These are phyloP conservation scores for Paralvinella palmiformis DNA, from an alignment of 1,140 invertebrate genomes.

Conservation along the genomic window DNA sequence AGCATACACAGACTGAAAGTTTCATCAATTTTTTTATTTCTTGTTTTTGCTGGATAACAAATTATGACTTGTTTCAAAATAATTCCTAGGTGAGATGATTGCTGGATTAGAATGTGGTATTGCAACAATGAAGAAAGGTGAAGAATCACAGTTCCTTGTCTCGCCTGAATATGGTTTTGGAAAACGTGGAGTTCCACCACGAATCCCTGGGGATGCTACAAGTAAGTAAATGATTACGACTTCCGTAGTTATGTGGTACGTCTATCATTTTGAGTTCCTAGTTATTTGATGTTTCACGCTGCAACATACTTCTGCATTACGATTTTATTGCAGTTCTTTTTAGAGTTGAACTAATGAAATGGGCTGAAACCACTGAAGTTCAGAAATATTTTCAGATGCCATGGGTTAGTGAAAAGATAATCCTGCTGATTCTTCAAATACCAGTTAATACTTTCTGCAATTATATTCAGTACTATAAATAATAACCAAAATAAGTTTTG, in stretches of 20 bases:
- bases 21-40: neutral
- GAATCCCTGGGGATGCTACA: conserved; percentile 57
- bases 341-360: conserved; percentile 1
- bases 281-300: no score
- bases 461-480: no score
- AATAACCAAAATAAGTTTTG: no score
- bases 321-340: neutral
- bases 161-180: conserved; percentile 63
- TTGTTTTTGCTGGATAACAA: neutral
- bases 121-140: conserved; percentile 59
- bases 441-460: no score
- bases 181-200: conserved; percentile 57
- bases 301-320: no score
- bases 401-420: neutral
- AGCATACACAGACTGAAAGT: neutral
- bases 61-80: neutral
- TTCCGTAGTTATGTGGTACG: neutral
- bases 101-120: conserved; percentile 63
- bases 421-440: no score
- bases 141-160: conserved; percentile 63
- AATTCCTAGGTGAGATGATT: conserved; percentile 45
- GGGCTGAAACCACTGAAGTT: neutral
- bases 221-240: conserved; percentile 17
- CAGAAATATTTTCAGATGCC: neutral
- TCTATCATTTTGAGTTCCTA: neutral